Evolutionary conservation across 2,113 vertebrate species (phyloP).

Genomic region (Sapayoa aenigma): DNA sequence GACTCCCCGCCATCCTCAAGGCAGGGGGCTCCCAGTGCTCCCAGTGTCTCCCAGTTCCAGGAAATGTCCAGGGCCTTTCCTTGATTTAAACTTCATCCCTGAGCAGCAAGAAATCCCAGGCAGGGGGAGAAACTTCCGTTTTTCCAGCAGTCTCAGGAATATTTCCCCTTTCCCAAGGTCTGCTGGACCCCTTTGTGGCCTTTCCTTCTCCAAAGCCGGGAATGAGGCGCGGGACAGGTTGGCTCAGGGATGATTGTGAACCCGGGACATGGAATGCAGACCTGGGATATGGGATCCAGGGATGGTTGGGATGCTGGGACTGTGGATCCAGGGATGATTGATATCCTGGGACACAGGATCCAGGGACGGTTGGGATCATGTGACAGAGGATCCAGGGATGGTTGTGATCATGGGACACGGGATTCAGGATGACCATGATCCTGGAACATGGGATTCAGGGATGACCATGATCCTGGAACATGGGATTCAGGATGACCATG

Average conservation of each 20-base stretch:
- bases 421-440: no score
- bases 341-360: neutral
- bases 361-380: no score
- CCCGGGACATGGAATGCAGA: neutral
- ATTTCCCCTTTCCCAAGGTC: neutral
- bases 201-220: rapidly evolving
- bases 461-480: no score
- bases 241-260: neutral
- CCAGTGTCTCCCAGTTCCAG: neutral
- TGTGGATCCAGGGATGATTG: no score
- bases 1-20: neutral
- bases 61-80: constrained; percentile 9
- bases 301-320: neutral
- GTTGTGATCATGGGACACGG: no score
- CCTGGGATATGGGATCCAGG: neutral
- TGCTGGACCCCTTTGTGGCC: rapidly evolving
- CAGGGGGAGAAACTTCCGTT: neutral
- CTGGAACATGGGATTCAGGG: neutral
- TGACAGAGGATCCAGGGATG: no score
- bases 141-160: rapidly evolving
- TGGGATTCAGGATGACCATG: no score
- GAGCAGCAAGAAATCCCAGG: neutral
- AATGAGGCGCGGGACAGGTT: neutral
- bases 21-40: neutral
- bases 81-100: neutral